Base-by-base conservation (phyloP, 53 echinoderm and acorn worm genomes). In the Henricia sp. region DNA sequence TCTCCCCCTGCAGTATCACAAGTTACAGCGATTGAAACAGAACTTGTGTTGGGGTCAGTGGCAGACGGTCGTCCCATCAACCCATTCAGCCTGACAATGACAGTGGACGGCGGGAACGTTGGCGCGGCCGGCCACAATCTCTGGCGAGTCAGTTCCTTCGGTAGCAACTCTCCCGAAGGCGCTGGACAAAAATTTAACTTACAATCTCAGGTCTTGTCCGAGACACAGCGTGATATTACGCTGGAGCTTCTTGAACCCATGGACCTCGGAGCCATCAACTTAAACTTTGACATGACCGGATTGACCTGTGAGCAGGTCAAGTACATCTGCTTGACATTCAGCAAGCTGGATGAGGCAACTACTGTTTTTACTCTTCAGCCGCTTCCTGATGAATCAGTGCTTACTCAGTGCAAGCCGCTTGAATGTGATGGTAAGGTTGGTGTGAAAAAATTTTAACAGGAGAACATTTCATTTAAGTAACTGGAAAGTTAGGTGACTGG, bases 131-230 rank as follows among this genome's bases (percentile, higher is more conserved):
- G 86, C 0, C 37, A 67, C 3, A 37, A 65, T 36, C 62, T 91
- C 1, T 96, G 96, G 96, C 77, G 83, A 3, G 93, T 93, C 29
- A 85, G 89, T n/a, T 84, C 93, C 54, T 96, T 91, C 54, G 91
- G 91, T 19, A 93, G 93, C 72, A 53, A 86, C 11, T 73, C 74
- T 0, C 42, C 77, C 0, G 62, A 87, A 20, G 96, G 93, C 12
- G 25, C 42, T 12, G 96, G 96, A 11, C 82, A 65, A 14, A 43
- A 88, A 8, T 25, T 83, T 12, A 77, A 82, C 60, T 38, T 57
- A 30, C 73, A 84, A 35, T 74, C 86, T 25, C 89, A 89, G 53
- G 89, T 89, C 1, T 17, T 89, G 65, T 52, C 44, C 21, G 13
- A 64, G 39, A 53, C 50, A 4, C 89, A 89, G 30, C 72, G 40